phyloP scores from a whole-genome alignment of 2,888 invertebrate species.

The Heteropelma amictum region DNA sequence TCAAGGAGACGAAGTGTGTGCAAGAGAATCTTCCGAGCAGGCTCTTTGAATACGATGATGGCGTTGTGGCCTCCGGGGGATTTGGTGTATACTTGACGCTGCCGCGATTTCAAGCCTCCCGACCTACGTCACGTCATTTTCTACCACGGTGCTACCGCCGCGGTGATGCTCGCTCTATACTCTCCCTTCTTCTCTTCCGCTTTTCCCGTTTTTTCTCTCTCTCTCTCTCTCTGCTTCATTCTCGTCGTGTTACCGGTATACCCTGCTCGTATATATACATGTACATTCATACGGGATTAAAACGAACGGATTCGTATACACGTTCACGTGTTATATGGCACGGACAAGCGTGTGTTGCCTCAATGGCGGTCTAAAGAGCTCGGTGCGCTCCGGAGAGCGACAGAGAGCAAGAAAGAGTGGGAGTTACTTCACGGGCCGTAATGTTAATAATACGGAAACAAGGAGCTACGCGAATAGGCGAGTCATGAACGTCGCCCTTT shows the following conservation, averaged over 20 bases:
- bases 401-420: constrained; percentile 19
- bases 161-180: constrained; percentile 10
- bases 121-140: constrained; percentile 59
- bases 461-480: not conserved
- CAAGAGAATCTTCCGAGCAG: not conserved
- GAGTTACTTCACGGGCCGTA: not conserved
- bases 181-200: not conserved
- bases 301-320: not conserved
- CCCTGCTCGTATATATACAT: not conserved
- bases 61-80: constrained; percentile 37
- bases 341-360: constrained; percentile 24
- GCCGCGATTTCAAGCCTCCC: constrained; percentile 47
- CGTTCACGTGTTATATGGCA: constrained; percentile 5
- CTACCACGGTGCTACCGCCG: constrained; percentile 37
- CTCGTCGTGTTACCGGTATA: not conserved
- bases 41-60: constrained; percentile 26
- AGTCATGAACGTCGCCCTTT: not conserved
- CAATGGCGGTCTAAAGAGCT: constrained; percentile 46
- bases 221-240: constrained; percentile 41
- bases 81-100: constrained; percentile 15
- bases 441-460: not conserved
- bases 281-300: constrained; percentile 7
- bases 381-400: constrained; percentile 26
- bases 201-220: constrained; percentile 49
- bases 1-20: not conserved